phyloP scores from a whole-genome alignment of 2,888 invertebrate genomes.

The Phaedon cochleariae region DNA sequence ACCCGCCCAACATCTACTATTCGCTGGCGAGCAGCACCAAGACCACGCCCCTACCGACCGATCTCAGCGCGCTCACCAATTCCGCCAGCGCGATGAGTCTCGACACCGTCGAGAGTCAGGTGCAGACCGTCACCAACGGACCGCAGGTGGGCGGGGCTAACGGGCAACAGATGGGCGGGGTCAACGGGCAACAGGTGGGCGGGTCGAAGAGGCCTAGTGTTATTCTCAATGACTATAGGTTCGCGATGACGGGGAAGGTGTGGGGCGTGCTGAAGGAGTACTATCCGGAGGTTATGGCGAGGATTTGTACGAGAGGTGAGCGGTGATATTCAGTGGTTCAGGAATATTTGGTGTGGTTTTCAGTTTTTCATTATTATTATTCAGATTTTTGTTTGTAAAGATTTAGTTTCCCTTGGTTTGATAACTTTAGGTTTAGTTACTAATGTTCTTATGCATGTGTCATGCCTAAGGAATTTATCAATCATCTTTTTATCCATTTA shows the following conservation, averaged over 20 bases:
- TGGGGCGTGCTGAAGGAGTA: constrained; percentile 78
- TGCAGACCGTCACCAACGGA: constrained; percentile 50
- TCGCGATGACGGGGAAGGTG: constrained; percentile 74
- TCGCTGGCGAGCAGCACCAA: constrained; percentile 62
- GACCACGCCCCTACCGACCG: constrained; percentile 45
- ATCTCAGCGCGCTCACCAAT: constrained; percentile 62
- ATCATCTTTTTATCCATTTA: no score
- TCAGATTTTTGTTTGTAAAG: no score
- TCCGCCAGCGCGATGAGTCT: constrained; percentile 70
- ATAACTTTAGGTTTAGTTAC: no score
- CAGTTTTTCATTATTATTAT: neutral
- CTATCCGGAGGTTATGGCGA: constrained; percentile 74
- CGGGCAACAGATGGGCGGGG: no score
- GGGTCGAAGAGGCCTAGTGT: constrained; percentile 38
- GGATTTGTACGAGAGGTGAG: constrained; percentile 79
- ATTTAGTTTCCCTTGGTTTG: no score
- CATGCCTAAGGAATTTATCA: no score
- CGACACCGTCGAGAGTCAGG: constrained; percentile 70
- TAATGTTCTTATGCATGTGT: no score
- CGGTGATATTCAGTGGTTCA: no score
- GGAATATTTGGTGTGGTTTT: neutral
- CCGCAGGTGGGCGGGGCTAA: no score
- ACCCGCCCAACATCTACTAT: constrained; percentile 65
- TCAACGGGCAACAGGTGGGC: neutral
- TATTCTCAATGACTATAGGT: constrained; percentile 60